Evolutionary conservation across 2,888 invertebrate species (phyloP).

Genomic region (Anoncus sp.): DNA sequence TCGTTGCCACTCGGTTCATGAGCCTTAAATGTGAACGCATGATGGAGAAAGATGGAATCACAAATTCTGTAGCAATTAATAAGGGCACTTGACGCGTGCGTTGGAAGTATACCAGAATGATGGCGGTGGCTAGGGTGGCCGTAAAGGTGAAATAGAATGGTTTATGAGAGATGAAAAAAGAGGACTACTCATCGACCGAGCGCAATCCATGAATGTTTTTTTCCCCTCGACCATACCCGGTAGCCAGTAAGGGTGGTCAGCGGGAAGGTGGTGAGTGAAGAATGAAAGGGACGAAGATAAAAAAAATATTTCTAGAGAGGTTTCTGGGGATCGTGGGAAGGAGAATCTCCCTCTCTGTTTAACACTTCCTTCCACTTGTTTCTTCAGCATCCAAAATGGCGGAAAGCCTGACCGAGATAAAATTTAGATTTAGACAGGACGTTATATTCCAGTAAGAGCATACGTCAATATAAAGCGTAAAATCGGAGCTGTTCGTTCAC

Average conservation of each 20-base stretch:
- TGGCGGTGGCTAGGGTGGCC: too few relatives aligned
- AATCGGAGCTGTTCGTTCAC: too few relatives aligned
- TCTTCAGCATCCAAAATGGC: not conserved
- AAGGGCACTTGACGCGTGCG: constrained; percentile 12
- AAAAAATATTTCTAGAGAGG: constrained; percentile 31
- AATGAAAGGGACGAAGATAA: constrained; percentile 13
- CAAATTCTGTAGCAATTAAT: constrained; percentile 10
- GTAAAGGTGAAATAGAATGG: too few relatives aligned
- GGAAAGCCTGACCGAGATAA: too few relatives aligned
- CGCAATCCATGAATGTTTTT: constrained; percentile 11
- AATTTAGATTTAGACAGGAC: too few relatives aligned
- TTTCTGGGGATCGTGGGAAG: constrained; percentile 8
- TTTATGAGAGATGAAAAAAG: not conserved
- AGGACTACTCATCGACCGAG: constrained; percentile 1
- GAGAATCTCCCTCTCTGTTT: not conserved
- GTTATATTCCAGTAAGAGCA: too few relatives aligned
- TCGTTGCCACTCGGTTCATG: too few relatives aligned
- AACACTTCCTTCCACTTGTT: not conserved
- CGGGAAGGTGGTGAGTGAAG: not conserved
- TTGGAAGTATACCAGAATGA: constrained; percentile 9
- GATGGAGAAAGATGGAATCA: too few relatives aligned
- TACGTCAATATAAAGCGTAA: too few relatives aligned
- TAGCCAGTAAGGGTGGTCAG: not conserved
- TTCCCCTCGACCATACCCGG: constrained; percentile 1
- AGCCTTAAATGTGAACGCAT: too few relatives aligned